A percentile compares a stretch with the other conserved stretches of the same genome.
These are phyloP conservation scores for Hephaestus fuliginosus DNA, from an alignment of 2,797 vertebrate species.

Conservation along the genomic window DNA sequence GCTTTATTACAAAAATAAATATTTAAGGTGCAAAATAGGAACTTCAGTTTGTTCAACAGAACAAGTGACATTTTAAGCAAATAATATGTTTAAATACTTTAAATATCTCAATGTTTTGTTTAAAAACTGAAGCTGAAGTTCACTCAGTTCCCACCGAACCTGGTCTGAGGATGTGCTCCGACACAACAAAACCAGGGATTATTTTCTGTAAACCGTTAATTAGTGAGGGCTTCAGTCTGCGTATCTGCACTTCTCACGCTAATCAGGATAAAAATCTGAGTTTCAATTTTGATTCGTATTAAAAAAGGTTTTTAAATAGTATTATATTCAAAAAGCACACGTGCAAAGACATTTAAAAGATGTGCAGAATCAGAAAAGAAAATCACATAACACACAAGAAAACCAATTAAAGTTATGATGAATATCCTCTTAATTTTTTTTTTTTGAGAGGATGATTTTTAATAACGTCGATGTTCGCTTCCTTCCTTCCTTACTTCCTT, in stretches of 20 bases:
- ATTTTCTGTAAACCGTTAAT: not conserved
- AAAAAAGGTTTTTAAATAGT: not conserved
- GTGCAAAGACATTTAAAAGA: not conserved
- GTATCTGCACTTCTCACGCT: not conserved
- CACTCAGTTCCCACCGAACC: not conserved
- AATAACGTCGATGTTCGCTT: not conserved
- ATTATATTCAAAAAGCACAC: not conserved
- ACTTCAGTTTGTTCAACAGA: not conserved
- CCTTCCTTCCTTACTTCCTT: not conserved
- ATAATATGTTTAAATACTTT: too few species aligned
- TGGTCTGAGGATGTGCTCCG: constrained; percentile 1
- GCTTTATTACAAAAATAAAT: not conserved
- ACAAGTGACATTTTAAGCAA: too few species aligned
- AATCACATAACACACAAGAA: not conserved
- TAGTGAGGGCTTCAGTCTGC: not conserved
- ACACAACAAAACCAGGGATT: not conserved
- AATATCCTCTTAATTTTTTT: not conserved
- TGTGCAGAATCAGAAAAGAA: not conserved
- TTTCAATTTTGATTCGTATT: not conserved
- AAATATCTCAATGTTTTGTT: not conserved
- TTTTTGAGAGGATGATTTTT: too few species aligned
- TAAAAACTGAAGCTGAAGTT: not conserved
- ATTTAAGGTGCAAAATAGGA: not conserved
- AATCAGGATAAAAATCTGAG: too few species aligned
- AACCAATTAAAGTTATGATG: not conserved